Evolutionary conservation across 2,113 vertebrate species (phyloP).

Genomic region (Pluvianellus socialis): DNA sequence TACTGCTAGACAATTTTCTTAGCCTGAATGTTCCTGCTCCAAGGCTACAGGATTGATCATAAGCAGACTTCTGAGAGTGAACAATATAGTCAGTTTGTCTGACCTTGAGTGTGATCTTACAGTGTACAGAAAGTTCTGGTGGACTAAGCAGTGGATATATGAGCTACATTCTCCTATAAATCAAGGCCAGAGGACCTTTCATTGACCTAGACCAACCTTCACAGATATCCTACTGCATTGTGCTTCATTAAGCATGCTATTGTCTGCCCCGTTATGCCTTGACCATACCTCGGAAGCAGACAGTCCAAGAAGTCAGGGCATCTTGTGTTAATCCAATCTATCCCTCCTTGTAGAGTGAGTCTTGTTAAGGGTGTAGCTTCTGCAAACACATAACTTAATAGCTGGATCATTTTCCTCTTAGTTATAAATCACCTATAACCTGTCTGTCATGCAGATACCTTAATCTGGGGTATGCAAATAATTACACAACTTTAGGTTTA

Average conservation of each 20-base stretch:
- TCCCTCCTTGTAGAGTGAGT: background rate
- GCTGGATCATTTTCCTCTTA: background rate
- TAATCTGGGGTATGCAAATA: background rate
- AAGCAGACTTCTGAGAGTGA: background rate
- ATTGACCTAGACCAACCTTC: accelerated
- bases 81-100: background rate
- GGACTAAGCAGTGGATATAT: background rate
- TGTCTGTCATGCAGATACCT: background rate
- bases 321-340: background rate
- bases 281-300: background rate
- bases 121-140: background rate
- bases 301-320: background rate
- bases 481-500: background rate
- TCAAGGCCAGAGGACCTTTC: background rate
- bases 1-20: background rate
- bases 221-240: background rate
- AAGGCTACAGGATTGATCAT: background rate
- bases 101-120: background rate
- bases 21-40: background rate
- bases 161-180: background rate
- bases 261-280: background rate
- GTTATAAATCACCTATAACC: background rate
- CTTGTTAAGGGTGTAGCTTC: background rate
- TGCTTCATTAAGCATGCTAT: background rate
- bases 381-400: background rate